Conservation (phyloP, 2,888 invertebrate genomes). For the Griposia aprilina region DNA sequence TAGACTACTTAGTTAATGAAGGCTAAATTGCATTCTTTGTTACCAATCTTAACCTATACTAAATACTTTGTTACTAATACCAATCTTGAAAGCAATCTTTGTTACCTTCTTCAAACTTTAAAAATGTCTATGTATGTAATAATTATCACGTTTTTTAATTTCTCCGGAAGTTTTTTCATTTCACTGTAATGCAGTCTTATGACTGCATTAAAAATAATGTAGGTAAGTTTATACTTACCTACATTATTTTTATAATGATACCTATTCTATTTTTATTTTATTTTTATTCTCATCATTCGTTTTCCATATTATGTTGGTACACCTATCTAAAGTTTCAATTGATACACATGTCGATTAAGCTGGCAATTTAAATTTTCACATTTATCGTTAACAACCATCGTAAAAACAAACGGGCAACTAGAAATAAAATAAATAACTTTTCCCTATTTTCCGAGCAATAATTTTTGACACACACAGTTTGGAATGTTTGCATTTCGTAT, state of each 20-base stretch:
- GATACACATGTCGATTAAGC: neutral
- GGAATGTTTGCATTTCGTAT: conserved; percentile 62
- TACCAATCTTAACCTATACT: no score
- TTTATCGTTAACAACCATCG: conserved; percentile 7
- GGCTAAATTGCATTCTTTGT: neutral
- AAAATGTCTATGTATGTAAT: neutral
- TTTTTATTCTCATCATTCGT: neutral
- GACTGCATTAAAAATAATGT: no score
- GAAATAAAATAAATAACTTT: conserved; percentile 35
- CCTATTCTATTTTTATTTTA: neutral
- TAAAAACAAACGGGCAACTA: conserved; percentile 31
- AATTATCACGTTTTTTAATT: neutral
- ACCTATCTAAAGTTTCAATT: conserved; percentile 19
- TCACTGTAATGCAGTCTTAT: neutral
- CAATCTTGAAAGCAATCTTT: neutral
- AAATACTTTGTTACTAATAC: no score
- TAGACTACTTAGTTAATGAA: neutral
- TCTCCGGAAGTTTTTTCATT: neutral
- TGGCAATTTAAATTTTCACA: neutral
- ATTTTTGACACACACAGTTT: conserved; percentile 47
- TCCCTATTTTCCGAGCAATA: conserved; percentile 33
- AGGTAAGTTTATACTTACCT: no score
- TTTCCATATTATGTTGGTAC: neutral
- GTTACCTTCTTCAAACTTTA: neutral
- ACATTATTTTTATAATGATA: neutral